Evolutionary conservation across 2,888 invertebrate genomes (phyloP), one percentile per base, ranked within the genome.

Genomic region (Atherix ibis): DNA sequence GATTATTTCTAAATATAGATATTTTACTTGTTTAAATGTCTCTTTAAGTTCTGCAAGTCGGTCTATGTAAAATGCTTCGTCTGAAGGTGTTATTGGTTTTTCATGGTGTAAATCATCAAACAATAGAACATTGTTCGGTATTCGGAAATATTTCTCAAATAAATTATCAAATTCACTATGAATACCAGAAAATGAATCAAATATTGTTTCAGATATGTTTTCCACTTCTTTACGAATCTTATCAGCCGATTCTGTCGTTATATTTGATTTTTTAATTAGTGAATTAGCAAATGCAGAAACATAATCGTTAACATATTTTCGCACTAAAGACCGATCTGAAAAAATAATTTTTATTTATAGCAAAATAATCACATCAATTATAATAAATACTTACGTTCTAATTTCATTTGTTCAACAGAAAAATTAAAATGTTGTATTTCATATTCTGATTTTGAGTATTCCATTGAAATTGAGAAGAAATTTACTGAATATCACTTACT

Each of bases 91-190:
- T 10, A 44, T 47, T 3, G 43, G 36, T 15, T 49, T 47, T n/a
- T 45, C 42, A 19, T 53, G 43, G 5, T 46, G 46, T 13, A 48
- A 43, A 29, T 56, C 53, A 4, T 48, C 46, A 1, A 46, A 43
- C 5, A 51, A 41, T 4, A 57, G 35, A 4, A 58, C 50, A 46
- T 57, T 47, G 3, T 48, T 40, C 0, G 58, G 58, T 18, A 58
- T 46, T 0, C 43, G 40, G 33, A 58, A 56, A 33, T 47, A 40
- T 10, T 45, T 42, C 13, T 41, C 42, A 36, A 56, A 52, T 17
- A 54, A 28, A 4, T 44, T 34, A 3, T 46, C 40, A 2, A 54
- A 40, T 1, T 12, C 14, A 8, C 41, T 29, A n/a, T n/a, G n/a
- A n/a, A n/a, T n/a, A n/a, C n/a, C n/a, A n/a, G n/a, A n/a, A 0